These are phyloP conservation scores for Darevskia nairensis DNA, from an alignment of 2,797 vertebrate species.

Conservation along the genomic window DNA sequence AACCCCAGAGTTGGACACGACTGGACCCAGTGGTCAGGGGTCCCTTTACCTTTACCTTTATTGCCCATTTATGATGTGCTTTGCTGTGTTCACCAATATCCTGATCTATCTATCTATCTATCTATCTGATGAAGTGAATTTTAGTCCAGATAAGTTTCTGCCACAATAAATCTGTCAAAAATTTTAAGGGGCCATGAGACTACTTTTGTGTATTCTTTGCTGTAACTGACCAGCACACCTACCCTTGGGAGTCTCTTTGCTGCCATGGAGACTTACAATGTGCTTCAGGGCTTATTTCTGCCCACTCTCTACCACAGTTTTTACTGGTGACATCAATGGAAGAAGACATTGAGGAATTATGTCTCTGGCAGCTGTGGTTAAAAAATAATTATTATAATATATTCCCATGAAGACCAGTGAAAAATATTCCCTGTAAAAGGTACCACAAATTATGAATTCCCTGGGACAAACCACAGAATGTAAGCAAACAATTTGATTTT, in stretches of 20 bases:
- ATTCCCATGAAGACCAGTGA: neutral
- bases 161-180: neutral
- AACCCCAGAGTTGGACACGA: too few relatives aligned
- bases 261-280: neutral
- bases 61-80: too few relatives aligned
- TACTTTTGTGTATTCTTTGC: neutral
- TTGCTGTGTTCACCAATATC: too few relatives aligned
- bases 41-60: too few relatives aligned
- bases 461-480: neutral
- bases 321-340: conserved; percentile 24
- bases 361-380: conserved; percentile 12
- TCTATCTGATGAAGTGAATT: neutral
- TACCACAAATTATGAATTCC: neutral
- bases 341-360: neutral
- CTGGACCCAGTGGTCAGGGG: too few relatives aligned
- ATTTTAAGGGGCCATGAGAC: neutral
- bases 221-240: neutral
- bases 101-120: too few relatives aligned
- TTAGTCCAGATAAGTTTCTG: neutral
- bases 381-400: neutral
- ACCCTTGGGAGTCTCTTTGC: neutral
- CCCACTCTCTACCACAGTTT: neutral
- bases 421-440: conserved; percentile 2
- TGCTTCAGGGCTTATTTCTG: conserved; percentile 10
- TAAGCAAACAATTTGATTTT: neutral